Conservation (phyloP, 2,797 vertebrate genomes). For the Anolis apletophallus region DNA sequence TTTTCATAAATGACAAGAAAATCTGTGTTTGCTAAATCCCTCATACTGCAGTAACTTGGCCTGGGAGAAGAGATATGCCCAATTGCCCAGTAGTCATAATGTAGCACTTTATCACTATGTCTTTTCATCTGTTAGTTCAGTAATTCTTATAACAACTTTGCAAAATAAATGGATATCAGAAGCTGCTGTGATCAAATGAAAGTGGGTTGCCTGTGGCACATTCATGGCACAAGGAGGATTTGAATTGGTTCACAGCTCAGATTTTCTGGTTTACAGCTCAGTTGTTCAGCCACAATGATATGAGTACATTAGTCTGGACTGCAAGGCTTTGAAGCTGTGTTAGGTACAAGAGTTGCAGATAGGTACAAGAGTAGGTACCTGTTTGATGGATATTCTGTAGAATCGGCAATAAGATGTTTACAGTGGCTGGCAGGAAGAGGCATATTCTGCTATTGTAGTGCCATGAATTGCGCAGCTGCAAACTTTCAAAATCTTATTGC, state of each 20-base stretch:
- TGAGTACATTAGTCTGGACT: neutral
- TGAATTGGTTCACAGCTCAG: neutral
- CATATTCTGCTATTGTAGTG: neutral
- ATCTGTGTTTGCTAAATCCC: too few species aligned
- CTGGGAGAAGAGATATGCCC: neutral
- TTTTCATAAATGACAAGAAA: too few species aligned
- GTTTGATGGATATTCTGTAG: neutral
- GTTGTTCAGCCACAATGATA: neutral
- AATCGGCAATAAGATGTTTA: neutral
- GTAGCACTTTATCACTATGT: neutral
- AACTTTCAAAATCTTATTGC: conserved; percentile 28
- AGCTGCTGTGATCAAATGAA: neutral
- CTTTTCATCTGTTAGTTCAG: neutral
- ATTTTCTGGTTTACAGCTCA: neutral
- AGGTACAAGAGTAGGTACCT: neutral
- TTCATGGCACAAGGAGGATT: neutral
- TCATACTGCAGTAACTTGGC: neutral
- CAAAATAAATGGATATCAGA: neutral
- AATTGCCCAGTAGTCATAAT: neutral
- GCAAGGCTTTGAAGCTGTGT: neutral
- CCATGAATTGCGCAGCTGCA: neutral
- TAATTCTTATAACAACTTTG: neutral
- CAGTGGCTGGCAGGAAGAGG: neutral
- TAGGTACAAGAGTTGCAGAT: neutral
- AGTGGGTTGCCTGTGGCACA: neutral